Percentiles rank a stretch among this genome's conserved stretches.
Evolutionary conservation across 2,797 vertebrate species (phyloP).

Genomic region (Lepus townsendii): DNA sequence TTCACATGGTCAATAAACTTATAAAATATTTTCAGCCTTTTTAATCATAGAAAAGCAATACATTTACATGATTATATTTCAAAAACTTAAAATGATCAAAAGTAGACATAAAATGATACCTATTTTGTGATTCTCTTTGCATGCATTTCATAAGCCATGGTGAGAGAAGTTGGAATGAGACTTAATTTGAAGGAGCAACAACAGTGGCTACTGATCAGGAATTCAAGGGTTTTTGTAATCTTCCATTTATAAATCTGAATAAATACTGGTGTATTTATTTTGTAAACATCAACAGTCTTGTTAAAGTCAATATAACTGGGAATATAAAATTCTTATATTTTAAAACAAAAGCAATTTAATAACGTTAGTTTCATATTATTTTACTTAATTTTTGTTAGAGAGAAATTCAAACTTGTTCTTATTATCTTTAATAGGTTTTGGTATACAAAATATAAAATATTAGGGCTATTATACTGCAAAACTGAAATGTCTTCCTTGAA

Average conservation of each 20-base stretch:
- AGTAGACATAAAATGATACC: not conserved
- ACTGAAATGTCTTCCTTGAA: not conserved
- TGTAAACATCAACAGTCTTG: not conserved
- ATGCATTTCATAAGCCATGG: not conserved
- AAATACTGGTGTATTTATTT: not conserved
- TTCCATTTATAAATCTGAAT: not conserved
- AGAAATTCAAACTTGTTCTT: not conserved
- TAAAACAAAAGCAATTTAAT: not conserved
- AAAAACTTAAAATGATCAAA: not conserved
- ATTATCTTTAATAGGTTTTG: not conserved
- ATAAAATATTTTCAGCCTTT: not conserved
- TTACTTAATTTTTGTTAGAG: not conserved
- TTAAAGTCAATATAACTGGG: not conserved
- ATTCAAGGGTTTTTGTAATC: not conserved
- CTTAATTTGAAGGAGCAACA: not conserved
- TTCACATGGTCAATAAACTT: not conserved
- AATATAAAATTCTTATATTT: slow-evolving; percentile 12
- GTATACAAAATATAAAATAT: not conserved
- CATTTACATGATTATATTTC: not conserved
- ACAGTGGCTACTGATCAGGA: not conserved
- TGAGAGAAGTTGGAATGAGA: not conserved
- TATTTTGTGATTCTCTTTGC: not conserved
- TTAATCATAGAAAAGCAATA: not conserved
- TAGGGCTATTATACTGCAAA: not conserved
- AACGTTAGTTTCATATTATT: not conserved